Conservation (phyloP, 1,140 invertebrate genomes). For the Ridgeia piscesae region DNA sequence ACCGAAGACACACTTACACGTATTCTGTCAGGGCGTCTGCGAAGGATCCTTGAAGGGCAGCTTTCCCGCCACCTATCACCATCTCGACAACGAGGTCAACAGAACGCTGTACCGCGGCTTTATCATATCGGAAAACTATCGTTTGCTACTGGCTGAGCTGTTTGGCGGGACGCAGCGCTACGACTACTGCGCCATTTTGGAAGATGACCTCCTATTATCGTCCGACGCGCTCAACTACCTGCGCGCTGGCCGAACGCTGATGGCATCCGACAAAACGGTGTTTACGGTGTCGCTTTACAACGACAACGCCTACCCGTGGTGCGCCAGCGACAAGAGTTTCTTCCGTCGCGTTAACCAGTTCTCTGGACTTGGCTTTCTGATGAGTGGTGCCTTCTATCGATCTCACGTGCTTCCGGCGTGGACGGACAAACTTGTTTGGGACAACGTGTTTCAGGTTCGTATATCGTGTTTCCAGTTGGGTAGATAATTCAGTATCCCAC, state of each 20-base stretch:
- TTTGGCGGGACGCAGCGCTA: background rate
- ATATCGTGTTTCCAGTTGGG: background rate
- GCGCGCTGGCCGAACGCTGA: background rate
- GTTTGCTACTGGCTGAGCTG: background rate
- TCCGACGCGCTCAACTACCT: conserved; percentile 3
- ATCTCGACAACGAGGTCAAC: background rate
- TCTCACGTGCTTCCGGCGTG: conserved; percentile 5
- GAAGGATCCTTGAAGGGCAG: background rate
- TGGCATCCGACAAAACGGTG: conserved; percentile 6
- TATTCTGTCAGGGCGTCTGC: conserved; percentile 20
- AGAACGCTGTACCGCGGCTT: conserved; percentile 8
- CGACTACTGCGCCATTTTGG: conserved; percentile 17
- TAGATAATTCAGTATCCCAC: background rate
- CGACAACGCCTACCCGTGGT: conserved; percentile 16
- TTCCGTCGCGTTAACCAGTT: conserved; percentile 22
- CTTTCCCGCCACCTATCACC: background rate
- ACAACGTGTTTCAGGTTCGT: conserved; percentile 6
- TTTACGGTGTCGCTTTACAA: conserved; percentile 23
- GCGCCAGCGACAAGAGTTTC: background rate
- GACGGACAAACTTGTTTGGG: background rate
- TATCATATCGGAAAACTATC: conserved; percentile 16
- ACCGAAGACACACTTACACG: conserved; percentile 1
- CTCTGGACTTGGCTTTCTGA: conserved; percentile 17
- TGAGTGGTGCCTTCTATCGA: conserved; percentile 2
- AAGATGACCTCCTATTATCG: conserved; percentile 21